Evolutionary conservation across 1,140 invertebrate species (phyloP).

Genomic region (Lasioglossum albipes): DNA sequence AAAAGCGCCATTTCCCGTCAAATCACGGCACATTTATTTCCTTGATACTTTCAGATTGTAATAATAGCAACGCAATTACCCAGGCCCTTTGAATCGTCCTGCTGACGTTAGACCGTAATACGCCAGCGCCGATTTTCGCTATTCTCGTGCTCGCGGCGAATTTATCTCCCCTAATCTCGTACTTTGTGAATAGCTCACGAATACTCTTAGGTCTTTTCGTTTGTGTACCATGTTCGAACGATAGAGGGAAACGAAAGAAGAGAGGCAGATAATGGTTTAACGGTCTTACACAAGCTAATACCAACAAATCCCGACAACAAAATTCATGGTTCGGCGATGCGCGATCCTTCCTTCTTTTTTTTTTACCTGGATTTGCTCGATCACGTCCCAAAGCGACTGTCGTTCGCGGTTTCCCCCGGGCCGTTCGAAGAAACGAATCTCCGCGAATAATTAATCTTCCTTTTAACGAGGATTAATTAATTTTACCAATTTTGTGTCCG

Average conservation of each 20-base stretch:
- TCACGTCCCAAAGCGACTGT: not conserved
- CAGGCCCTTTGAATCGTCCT: not conserved
- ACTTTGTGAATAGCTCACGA: slow-evolving; percentile 1
- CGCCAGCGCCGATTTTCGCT: not conserved
- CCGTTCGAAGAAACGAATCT: not conserved
- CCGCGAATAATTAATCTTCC: slow-evolving; percentile 49
- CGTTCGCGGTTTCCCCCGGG: not conserved
- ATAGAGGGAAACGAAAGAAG: not conserved
- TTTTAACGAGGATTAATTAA: slow-evolving; percentile 48
- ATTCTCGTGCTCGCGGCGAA: not conserved
- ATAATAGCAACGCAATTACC: slow-evolving; percentile 1
- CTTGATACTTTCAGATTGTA: not conserved
- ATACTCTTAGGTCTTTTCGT: not conserved
- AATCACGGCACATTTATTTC: not conserved
- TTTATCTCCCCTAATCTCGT: not conserved
- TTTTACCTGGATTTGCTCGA: not conserved
- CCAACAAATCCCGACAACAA: slow-evolving; percentile 8
- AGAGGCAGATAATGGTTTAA: not conserved
- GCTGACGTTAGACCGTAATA: not conserved
- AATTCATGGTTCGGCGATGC: slow-evolving; percentile 1
- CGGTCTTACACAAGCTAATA: slow-evolving; percentile 23
- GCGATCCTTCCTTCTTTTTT: not conserved
- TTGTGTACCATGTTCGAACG: not conserved
- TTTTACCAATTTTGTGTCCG: slow-evolving; percentile 41
- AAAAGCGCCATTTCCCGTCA: not conserved